Conservation (phyloP, 2,888 invertebrate genomes). For the Arctia plantaginis region DNA sequence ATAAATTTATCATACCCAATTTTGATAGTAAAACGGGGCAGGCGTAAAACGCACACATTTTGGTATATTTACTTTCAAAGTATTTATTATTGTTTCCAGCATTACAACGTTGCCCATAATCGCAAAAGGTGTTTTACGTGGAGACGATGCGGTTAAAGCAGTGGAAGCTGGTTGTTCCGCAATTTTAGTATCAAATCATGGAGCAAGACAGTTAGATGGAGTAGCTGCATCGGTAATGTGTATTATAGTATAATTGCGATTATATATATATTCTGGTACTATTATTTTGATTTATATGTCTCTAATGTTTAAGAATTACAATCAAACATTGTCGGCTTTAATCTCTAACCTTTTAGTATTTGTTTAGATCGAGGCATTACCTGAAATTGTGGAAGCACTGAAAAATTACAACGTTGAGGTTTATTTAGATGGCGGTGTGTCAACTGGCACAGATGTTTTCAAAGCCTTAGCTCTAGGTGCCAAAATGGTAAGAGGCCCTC, state of each 20-base stretch:
- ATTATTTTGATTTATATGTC: no score
- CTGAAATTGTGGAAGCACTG: slow-evolving; percentile 92
- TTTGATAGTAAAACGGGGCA: neutral
- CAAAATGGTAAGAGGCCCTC: slow-evolving; percentile 88
- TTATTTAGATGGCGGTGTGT: slow-evolving; percentile 95
- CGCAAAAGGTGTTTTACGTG: slow-evolving; percentile 94
- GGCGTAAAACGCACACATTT: neutral
- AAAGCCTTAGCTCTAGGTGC: slow-evolving; percentile 97
- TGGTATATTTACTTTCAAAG: neutral
- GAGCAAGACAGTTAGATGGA: slow-evolving; percentile 95
- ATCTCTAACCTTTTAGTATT: neutral
- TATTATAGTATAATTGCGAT: neutral
- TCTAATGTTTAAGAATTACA: no score
- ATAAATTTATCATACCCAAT: neutral
- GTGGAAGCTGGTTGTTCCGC: slow-evolving; percentile 91
- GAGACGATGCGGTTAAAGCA: slow-evolving; percentile 94
- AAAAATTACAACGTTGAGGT: slow-evolving; percentile 89
- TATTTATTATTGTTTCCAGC: slow-evolving; percentile 63
- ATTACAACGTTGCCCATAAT: slow-evolving; percentile 93
- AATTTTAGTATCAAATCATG: slow-evolving; percentile 97
- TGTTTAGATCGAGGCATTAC: slow-evolving; percentile 91
- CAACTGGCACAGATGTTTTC: slow-evolving; percentile 94
- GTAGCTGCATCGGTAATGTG: slow-evolving; percentile 91
- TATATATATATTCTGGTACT: no score
- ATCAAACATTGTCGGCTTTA: neutral